phyloP scores from a whole-genome alignment of 2,113 vertebrate species.

The Catagonus wagneri region DNA sequence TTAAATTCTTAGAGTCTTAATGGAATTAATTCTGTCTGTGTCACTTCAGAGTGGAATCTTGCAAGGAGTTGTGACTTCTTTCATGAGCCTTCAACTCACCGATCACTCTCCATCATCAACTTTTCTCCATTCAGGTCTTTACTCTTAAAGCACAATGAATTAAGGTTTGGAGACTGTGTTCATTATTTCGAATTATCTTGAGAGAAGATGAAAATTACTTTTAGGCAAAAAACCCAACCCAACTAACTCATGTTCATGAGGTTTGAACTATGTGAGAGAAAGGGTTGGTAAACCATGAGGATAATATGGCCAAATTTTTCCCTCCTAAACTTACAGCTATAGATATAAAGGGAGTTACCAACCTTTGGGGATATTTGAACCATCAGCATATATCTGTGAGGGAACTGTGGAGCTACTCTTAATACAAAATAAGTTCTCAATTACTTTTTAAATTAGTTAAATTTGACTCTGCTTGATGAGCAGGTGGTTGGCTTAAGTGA shows the following conservation, averaged over 20 bases:
- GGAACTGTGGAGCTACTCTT: background rate
- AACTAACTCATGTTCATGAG: background rate
- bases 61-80: background rate
- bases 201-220: slow-evolving; percentile 16
- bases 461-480: background rate
- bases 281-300: background rate
- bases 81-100: background rate
- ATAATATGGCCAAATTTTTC: background rate
- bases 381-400: background rate
- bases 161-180: background rate
- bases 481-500: background rate
- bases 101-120: background rate
- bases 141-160: slow-evolving; percentile 4
- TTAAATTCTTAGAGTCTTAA: background rate
- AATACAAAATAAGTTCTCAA: background rate
- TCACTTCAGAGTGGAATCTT: background rate
- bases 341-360: background rate
- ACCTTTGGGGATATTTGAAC: background rate
- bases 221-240: background rate
- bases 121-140: background rate
- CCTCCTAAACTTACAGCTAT: background rate
- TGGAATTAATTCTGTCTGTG: background rate
- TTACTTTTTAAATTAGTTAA: background rate
- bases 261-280: background rate
- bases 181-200: slow-evolving; percentile 13